Base-by-base conservation (phyloP, 2,888 invertebrate species). In the Monopis laevigella region DNA sequence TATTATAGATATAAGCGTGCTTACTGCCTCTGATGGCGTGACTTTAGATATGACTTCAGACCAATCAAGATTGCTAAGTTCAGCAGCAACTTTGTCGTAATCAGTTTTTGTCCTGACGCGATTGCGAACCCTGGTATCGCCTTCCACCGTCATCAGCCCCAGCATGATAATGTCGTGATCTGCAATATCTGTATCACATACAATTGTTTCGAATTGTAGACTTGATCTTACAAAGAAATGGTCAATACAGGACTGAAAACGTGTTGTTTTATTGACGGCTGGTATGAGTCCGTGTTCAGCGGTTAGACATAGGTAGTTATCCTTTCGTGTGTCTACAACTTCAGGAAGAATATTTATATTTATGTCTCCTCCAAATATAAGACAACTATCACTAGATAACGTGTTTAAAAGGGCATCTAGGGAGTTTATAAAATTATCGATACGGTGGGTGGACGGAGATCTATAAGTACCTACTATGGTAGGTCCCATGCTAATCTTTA, bases 401-500 rank as follows among this genome's bases (percentile, higher is more conserved):
- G 2, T 13, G 1, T 6, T 0, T 7, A 48, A n/a, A 2, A 18
- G 1, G 2, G n/a, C 5, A 7, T 46, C 36, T 7, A 48, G 29
- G 10, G 43, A 45, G 2, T 7, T 10, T 1, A 50, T 2, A 27
- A 47, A 48, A 10, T 38, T 39, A n/a, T 40, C 24, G 1, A 13
- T 16, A 10, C 43, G 18, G 0, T 2, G 16, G 18, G 48, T 45
- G 1, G 47, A 45, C 3, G 51, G 47, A 0, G 48, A 46, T 3
- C 48, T 41, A 21, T 49, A 51, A 2, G 45, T 36, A 1, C 45
- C 46, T 6, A 43, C n/a, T 3, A 48, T 18, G 0, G 36, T 32
- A 2, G 44, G 21, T 4, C 11, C 7, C 5, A 40, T 39, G 2
- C n/a, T 28, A 1, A 42, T 34, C 4, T 34, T 14, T 4, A 47